Base-by-base conservation (phyloP, 2,888 invertebrate species). In the Dicranocentrus wangi region DNA sequence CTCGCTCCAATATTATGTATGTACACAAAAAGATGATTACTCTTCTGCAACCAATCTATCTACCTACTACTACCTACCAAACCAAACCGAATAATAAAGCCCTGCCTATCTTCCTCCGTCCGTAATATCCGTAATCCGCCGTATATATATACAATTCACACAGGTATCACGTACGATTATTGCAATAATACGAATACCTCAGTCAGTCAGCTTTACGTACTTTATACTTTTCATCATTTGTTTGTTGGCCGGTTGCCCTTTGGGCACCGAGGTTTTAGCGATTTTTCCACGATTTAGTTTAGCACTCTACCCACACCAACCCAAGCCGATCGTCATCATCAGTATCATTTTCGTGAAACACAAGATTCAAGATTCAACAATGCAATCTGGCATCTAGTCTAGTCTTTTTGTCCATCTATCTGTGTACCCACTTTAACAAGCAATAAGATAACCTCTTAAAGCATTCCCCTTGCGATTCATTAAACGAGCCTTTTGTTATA, bases 231-330 rank as follows among this genome's bases (percentile, higher is more conserved):
- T 75, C 13, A 13, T 66, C 43, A 39, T 19, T 61, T 51, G 32
- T 19, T 61, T 51, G 23, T 76, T 68, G 19, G 55, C 23, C 68
- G 58, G 68, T 60, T 68, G 68, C 76, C 76, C 76, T 76, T 76
- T 76, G 76, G 60, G 60, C 68, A 68, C 60, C 60, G 68, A 17
- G 68, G 76, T 76, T 76, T 76, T 76, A 76, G 66, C 76, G 61
- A 76, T 76, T 68, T 70, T 76, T 76, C 60, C 58, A 51, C 68
- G 68, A 60, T 76, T 76, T 76, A 76, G 76, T 76, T 76, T 76
- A 76, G 76, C 76, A 76, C 76, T 72, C 42, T 60, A 42, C 75
- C 66, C 66, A 13, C 61, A 65, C 43, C 70, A 32, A 19, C 7
- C 43, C 19, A 58, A 23, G 25, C 25, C 42, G 28, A 65, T 21